A percentile compares a stretch with the other conserved stretches of the same genome.
phyloP scores from a whole-genome alignment of 2,797 vertebrate genomes.

The Spinus pinus region DNA sequence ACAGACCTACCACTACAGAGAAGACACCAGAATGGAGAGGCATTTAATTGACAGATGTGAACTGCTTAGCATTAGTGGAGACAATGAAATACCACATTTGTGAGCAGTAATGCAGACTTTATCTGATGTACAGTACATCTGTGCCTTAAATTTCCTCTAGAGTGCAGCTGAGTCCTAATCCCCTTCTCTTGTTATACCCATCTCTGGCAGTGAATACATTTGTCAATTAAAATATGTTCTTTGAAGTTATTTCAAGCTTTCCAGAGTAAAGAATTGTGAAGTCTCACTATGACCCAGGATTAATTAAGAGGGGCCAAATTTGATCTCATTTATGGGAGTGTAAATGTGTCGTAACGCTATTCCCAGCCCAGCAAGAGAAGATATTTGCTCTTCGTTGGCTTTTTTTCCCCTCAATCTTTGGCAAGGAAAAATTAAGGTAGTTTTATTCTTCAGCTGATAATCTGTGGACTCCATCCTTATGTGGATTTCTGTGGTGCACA shows the following conservation, averaged over 20 bases:
- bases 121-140: constrained; percentile 15
- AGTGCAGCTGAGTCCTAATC: constrained; percentile 38
- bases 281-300: constrained; percentile 1
- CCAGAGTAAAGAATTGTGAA: constrained; percentile 26
- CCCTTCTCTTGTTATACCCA: constrained; percentile 41
- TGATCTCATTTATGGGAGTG: background rate
- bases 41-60: constrained; percentile 4
- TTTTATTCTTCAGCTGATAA: background rate
- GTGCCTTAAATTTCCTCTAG: constrained; percentile 28
- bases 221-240: constrained; percentile 67
- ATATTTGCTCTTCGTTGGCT: background rate
- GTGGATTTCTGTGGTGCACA: background rate
- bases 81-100: constrained; percentile 14
- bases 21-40: background rate
- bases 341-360: background rate
- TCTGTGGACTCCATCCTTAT: background rate
- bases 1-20: background rate
- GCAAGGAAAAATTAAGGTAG: background rate
- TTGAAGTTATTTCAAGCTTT: constrained; percentile 63
- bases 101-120: background rate
- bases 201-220: constrained; percentile 40
- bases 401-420: background rate
- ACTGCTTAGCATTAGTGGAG: background rate
- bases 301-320: constrained; percentile 43
- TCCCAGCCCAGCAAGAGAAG: background rate